Base-by-base conservation (phyloP, 2,888 invertebrate species). In the Resseliella maxima region DNA sequence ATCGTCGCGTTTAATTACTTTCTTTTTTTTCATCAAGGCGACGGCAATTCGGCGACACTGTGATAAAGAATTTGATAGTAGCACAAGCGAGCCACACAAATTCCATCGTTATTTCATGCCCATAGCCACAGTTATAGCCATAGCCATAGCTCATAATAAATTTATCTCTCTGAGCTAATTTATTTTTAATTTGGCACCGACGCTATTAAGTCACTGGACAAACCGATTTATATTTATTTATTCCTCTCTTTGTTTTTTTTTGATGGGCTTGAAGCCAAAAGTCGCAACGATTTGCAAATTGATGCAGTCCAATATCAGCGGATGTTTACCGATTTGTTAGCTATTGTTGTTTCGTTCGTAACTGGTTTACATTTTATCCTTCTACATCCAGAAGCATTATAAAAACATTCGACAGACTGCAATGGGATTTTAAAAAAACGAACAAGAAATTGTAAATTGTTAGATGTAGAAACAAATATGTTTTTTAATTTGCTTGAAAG, bases 181-280 rank as follows among this genome's bases (percentile, higher is more conserved):
- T 72, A 72, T 72, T 72, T 72, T 72, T 72, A 31, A 35, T 59
- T 59, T 59, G 59, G 24, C 59, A 50, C 50, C 10, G 35, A 35
- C 15, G 72, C 72, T 72, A 72, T 35, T 72, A 72, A 72, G 72
- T 72, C 72, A 72, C 72, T 72, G 72, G 72, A 72, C 31, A 72
- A 72, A 10, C 6, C 35, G 18, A 72, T 31, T 31, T 12, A 3
- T 31, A 72, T 72, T 72, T 31, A 2, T n/a, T n/a, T n/a, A n/a
- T n/a, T n/a, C n/a, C n/a, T n/a, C n/a, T n/a, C n/a, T n/a, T n/a
- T n/a, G n/a, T n/a, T n/a, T n/a, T n/a, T n/a, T n/a, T n/a, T n/a
- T n/a, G n/a, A n/a, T 72, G 31, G 72, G 72, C 72, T 6, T 31
- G 31, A 72, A 72, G 72, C 27, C 31, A 72, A 72, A 72, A n/a